Conservation (phyloP, 2,888 invertebrate species). For the Agriopis aurantiaria region DNA sequence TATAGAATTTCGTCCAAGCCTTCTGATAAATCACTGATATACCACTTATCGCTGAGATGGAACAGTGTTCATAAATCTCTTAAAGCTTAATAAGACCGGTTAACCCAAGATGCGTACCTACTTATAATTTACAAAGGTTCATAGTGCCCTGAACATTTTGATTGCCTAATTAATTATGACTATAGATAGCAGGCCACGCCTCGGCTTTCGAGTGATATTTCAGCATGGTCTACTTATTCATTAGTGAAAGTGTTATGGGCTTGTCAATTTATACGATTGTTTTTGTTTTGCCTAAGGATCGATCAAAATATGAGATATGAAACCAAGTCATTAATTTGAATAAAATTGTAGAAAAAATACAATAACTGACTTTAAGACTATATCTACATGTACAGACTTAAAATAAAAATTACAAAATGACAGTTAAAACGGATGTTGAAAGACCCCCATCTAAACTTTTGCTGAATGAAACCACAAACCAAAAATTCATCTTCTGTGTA, state of each 20-base stretch:
- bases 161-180: conserved; percentile 32
- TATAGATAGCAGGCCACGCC: conserved; percentile 31
- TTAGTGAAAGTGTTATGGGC: conserved; percentile 62
- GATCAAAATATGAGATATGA: background rate
- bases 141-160: conserved; percentile 12
- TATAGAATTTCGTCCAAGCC: conserved; percentile 8
- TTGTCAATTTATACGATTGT: conserved; percentile 37
- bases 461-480: too few species aligned
- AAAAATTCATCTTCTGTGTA: too few species aligned
- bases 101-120: conserved; percentile 25
- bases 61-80: conserved; percentile 26
- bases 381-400: too few species aligned
- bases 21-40: background rate
- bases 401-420: too few species aligned
- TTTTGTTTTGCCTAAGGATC: background rate
- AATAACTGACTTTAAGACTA: too few species aligned
- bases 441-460: too few species aligned
- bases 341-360: too few species aligned
- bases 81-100: conserved; percentile 24
- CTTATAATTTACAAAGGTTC: conserved; percentile 25
- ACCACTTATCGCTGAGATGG: conserved; percentile 10
- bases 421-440: too few species aligned
- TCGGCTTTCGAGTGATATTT: conserved; percentile 34
- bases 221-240: conserved; percentile 50
- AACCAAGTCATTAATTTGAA: too few species aligned